Evolutionary conservation across 2,888 invertebrate species (phyloP), one percentile per base, ranked within the genome.

Genomic region (Seira sanloemensis): DNA sequence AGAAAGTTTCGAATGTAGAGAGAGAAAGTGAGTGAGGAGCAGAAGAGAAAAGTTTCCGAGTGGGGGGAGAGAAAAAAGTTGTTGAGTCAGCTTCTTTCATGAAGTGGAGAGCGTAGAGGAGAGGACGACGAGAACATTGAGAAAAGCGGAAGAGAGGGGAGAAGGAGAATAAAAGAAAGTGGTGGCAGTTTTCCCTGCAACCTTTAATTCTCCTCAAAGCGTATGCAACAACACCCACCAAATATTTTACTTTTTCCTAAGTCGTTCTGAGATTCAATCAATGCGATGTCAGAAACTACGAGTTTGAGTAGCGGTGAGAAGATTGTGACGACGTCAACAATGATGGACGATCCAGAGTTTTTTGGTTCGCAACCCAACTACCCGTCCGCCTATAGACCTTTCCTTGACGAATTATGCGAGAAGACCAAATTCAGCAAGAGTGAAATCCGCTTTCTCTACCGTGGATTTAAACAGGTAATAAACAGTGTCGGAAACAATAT

Each of bases 361-460:
- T 86, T 87, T 85, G 87, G 87, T 74, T 71, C 88, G 77, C 88
- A 89, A 85, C 89, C 89, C 68, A 75, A 86, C 71, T 89, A 87
- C 86, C 88, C 88, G 87, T 88, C 89, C 87, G 85, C 88, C 85
- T 89, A 89, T 87, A 88, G 89, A 88, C 89, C 89, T 78, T 89
- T 89, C 84, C 93, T 97, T 87, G 97, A 98, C 91, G 97, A 97
- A 91, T 93, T 98, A 84, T 97, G 97, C 91, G 94, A 96, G 90
- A 96, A 96, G 91, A 98, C 98, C 78, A 98, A 98, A 92, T 98
- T 98, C 93, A 96, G 97, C 72, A 94, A 97, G 90, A 97, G 97
- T 91, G 98, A 98, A 92, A 97, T 98, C 88, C 94, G 98, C 90
- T 96, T 98, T 90, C 98, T 98, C 97, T 98, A 98, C 92, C 93